Base-by-base conservation (phyloP, 1,140 invertebrate genomes). In the Nomia melanderi region DNA sequence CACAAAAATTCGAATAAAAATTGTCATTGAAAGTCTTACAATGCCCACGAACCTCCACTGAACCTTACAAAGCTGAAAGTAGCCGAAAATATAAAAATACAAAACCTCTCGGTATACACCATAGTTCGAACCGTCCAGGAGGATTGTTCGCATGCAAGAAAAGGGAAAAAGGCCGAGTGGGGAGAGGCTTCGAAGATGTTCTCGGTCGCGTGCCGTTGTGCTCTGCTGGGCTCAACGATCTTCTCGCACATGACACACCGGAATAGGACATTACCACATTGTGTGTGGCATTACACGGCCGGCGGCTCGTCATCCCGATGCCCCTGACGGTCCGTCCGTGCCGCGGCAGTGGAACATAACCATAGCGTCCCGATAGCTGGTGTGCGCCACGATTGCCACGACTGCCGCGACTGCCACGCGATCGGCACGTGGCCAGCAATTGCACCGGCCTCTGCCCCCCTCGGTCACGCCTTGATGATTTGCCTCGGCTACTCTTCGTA, bases 231-330 rank as follows among this genome's bases (percentile, higher is more conserved):
- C 84, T 79, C 86, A 86, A 90, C 89, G 87, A 90, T 90, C 86
- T 89, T 57, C 87, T 86, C 83, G 86, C 89, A 90, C 89, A 90
- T 90, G 90, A 91, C 90, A 89, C 88, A 82, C 84, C 79, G 86
- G 84, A 88, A 88, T 86, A 86, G 80, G 70, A 60, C 78, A 83
- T 81, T 81, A 87, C 81, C 66, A 84, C 72, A 85, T 83, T 86
- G 86, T 70, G 79, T 77, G 82, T 41, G 64, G 72, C 83, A 78
- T 86, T 83, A 57, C 54, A 31, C 54, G 17, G 27, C 6, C 53
- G 54, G 53, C 60, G 54, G 25, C 54, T 11, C 70, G 79, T 53
- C 78, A 57, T 56, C 41, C 33, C 66, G 64, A 69, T 17, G 27
- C 27, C 29, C 12, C 25, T 56, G n/a, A 56, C 67, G 41, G 14